Base-by-base conservation (phyloP, 2,888 invertebrate species). In the Rosalia funebris region DNA sequence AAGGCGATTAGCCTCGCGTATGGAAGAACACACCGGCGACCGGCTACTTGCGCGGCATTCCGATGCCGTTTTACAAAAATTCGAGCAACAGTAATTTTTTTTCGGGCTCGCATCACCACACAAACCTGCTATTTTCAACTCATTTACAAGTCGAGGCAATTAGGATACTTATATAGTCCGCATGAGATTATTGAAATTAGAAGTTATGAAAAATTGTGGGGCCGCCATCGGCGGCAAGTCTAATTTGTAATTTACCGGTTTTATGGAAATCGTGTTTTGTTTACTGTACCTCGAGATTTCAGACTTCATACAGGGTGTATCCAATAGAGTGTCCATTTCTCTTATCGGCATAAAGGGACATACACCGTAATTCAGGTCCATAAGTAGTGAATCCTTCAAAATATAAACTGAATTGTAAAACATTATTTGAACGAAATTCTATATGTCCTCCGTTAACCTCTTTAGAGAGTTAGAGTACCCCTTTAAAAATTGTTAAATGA, bases 1-100 rank as follows among this genome's bases (percentile, higher is more conserved):
- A 70, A 68, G 63, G 60, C 72, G 66, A 72, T 71, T 71, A 66
- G 62, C 64, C 62, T 31, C 57, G 60, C 50, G 57, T 39, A 45
- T 54, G 42, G 45, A 61, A 66, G 57, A 62, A 66, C 19, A 32
- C 53, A 34, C 53, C 32, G 36, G 32, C 19, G 34, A 31, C 41
- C 42, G 34, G 37, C 50, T 50, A 36, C 36, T 57, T 32, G 20
- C 20, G 16, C 19, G 10, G 42, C 42, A 57, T 57, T 57, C 57
- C 36, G 34, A 56, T 12, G 14, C 15, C 41, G n/a, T 15, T 42
- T 57, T 41, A 36, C 15, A 34, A 45, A 54, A 54, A 54, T 19
- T 36, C 34, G 36, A n/a, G 31, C 34, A 50, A 50, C 36, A 36
- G 7, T n/a, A 15, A 12, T 54, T 57, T 57, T 44, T 48, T 20